A percentile compares a stretch with the other conserved stretches of the same genome.
phyloP scores from a whole-genome alignment of 2,797 vertebrate species.

The Myotis pilosus region DNA sequence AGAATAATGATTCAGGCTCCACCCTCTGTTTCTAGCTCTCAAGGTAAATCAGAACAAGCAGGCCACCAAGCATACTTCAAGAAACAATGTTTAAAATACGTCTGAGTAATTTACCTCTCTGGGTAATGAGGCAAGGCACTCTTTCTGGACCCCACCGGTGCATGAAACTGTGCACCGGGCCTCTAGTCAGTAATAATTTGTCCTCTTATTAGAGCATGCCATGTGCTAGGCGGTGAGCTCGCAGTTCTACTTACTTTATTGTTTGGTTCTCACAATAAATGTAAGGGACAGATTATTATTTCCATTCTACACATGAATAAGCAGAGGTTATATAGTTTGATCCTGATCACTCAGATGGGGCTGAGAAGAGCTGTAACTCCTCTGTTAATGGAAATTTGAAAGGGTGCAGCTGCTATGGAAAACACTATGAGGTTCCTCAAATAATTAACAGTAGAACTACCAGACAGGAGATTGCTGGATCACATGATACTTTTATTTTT shows the following conservation, averaged over 20 bases:
- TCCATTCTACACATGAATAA: not conserved
- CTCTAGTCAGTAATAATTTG: not conserved
- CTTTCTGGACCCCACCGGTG: not conserved
- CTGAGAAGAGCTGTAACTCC: not conserved
- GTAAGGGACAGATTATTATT: not conserved
- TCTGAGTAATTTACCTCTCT: not conserved
- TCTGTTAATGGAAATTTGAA: not conserved
- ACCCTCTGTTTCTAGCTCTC: not conserved
- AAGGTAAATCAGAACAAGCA: not conserved
- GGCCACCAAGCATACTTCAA: not conserved
- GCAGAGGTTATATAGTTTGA: not conserved
- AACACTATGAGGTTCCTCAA: not conserved
- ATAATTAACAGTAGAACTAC: not conserved
- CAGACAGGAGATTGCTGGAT: not conserved
- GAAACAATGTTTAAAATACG: not conserved
- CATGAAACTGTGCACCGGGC: too few relatives aligned
- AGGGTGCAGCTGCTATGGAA: not conserved
- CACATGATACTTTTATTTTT: not conserved
- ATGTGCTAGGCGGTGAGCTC: not conserved
- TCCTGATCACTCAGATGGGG: not conserved
- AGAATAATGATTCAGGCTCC: not conserved
- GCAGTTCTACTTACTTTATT: not conserved
- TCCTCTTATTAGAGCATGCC: not conserved
- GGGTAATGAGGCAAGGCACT: not conserved
- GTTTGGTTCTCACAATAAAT: not conserved